Evolutionary conservation across 2,113 vertebrate genomes (phyloP).

Genomic region (Lamprotornis superbus): DNA sequence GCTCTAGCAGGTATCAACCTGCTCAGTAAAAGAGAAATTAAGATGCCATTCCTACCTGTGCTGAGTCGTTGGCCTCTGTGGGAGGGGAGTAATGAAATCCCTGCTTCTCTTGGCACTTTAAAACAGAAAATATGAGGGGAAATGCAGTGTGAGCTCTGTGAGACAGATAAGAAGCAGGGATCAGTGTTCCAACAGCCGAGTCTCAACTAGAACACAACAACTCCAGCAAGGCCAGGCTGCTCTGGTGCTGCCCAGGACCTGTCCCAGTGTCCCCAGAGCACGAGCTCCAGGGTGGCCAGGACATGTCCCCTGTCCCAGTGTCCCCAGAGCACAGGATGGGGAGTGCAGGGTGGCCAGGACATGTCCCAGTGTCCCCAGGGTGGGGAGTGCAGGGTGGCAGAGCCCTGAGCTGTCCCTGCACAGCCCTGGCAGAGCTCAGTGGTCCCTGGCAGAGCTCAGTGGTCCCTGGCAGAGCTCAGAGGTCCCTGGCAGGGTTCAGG

Average conservation of each 20-base stretch:
- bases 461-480: too few relatives aligned
- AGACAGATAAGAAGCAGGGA: not conserved
- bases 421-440: too few relatives aligned
- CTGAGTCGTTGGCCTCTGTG: conserved; percentile 4
- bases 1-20: not conserved
- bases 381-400: not conserved
- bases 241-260: not conserved
- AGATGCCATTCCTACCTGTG: not conserved
- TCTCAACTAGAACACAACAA: not conserved
- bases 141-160: not conserved
- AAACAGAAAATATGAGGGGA: not conserved
- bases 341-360: not conserved
- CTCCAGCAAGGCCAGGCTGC: not conserved
- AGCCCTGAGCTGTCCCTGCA: not conserved
- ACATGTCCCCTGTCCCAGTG: rapidly evolving
- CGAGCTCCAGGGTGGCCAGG: not conserved
- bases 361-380: not conserved
- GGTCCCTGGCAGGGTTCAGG: too few relatives aligned
- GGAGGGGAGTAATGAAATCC: conserved; percentile 21
- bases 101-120: not conserved
- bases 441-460: too few relatives aligned
- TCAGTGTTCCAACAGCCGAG: not conserved
- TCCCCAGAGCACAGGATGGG: not conserved
- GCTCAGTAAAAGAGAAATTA: conserved; percentile 18
- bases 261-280: rapidly evolving